Evolutionary conservation across 2,888 invertebrate genomes (phyloP).

Genomic region (Penaeus monodon): DNA sequence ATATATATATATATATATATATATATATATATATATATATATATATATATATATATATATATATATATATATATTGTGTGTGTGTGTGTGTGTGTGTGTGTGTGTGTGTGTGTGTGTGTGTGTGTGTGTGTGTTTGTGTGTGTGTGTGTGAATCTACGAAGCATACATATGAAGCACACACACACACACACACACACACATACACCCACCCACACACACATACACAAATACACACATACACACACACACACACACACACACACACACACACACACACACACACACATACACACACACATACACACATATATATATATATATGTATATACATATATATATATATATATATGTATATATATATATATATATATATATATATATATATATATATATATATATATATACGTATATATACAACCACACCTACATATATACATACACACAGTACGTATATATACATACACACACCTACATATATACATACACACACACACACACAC

Average conservation of each 20-base stretch:
- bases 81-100: neutral
- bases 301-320: neutral
- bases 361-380: neutral
- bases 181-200: neutral
- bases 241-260: neutral
- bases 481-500: no score
- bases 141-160: no score
- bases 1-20: slow-evolving; percentile 14
- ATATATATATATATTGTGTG: neutral
- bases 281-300: neutral
- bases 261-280: neutral
- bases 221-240: neutral
- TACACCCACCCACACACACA: neutral
- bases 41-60: neutral
- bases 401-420: neutral
- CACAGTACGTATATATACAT: no score
- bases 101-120: neutral
- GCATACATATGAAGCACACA: no score
- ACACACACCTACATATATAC: no score
- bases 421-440: no score
- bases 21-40: slow-evolving; percentile 14
- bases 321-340: slow-evolving; percentile 4
- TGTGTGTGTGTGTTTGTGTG: neutral
- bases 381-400: neutral
- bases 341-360: neutral